Evolutionary conservation across 2,888 invertebrate species (phyloP).

Genomic region (Stomorhina lunata): DNA sequence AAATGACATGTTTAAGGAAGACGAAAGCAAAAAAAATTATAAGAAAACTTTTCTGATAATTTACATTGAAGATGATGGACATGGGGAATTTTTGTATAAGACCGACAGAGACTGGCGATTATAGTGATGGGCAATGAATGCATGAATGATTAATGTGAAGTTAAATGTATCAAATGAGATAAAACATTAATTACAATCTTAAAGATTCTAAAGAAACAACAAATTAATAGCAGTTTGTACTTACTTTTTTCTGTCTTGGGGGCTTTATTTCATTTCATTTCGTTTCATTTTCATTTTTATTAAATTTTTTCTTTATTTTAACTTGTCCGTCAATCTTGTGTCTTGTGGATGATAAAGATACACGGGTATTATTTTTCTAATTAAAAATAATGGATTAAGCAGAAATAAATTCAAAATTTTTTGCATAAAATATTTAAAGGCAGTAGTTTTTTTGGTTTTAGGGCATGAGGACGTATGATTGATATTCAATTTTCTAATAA

Average conservation of each 20-base stretch:
- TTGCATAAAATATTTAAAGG: no score
- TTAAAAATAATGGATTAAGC: slow-evolving; percentile 6
- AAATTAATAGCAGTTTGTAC: background rate
- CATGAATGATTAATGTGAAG: slow-evolving; percentile 57
- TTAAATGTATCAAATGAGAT: slow-evolving; percentile 41
- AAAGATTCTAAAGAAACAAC: slow-evolving; percentile 8
- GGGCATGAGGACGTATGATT: no score
- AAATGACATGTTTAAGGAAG: slow-evolving; percentile 23
- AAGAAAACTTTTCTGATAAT: background rate
- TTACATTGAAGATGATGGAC: background rate
- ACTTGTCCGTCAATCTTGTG: background rate
- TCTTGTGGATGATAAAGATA: background rate
- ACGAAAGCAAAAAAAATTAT: background rate
- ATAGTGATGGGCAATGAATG: slow-evolving; percentile 39
- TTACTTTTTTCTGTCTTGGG: background rate
- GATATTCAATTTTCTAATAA: no score
- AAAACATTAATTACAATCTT: slow-evolving; percentile 45
- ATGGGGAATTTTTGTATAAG: no score
- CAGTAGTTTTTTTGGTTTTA: no score
- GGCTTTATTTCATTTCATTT: background rate
- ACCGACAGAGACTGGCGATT: background rate
- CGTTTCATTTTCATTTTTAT: background rate
- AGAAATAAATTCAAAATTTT: no score
- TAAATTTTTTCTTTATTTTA: background rate
- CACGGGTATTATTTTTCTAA: background rate